Conservation (phyloP, 2,797 vertebrate species). For the Phylloscopus collybita region DNA sequence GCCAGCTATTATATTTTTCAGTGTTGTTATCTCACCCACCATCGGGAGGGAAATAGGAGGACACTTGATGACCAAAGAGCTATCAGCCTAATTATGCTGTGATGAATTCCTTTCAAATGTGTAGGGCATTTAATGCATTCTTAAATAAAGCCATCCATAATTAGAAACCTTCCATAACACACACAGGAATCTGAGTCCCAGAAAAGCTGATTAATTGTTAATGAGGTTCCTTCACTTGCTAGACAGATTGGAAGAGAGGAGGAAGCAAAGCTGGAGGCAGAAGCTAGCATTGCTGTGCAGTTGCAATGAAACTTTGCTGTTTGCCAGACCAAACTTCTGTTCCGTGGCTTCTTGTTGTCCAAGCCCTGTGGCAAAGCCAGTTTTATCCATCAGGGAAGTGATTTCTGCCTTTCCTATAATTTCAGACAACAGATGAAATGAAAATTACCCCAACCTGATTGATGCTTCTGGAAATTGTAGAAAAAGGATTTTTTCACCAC, state of each 20-base stretch:
- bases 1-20: neutral
- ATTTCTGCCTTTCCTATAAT: neutral
- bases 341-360: neutral
- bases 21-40: neutral
- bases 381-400: neutral
- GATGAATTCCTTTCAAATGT: conserved; percentile 53
- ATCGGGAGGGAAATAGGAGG: neutral
- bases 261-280: neutral
- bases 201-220: conserved; percentile 37
- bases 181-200: neutral
- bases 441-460: neutral
- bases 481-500: neutral
- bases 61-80: conserved; percentile 26
- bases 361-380: neutral
- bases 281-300: neutral
- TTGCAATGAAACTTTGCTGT: neutral
- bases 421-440: neutral
- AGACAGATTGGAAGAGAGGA: neutral
- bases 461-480: neutral
- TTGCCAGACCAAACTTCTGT: neutral
- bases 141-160: conserved; percentile 40
- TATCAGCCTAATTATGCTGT: conserved; percentile 39
- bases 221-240: conserved; percentile 13
- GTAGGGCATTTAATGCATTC: conserved; percentile 34
- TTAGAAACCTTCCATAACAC: conserved; percentile 42